Conservation (phyloP, 2,888 invertebrate species). For the Trachelus iudaicus region DNA sequence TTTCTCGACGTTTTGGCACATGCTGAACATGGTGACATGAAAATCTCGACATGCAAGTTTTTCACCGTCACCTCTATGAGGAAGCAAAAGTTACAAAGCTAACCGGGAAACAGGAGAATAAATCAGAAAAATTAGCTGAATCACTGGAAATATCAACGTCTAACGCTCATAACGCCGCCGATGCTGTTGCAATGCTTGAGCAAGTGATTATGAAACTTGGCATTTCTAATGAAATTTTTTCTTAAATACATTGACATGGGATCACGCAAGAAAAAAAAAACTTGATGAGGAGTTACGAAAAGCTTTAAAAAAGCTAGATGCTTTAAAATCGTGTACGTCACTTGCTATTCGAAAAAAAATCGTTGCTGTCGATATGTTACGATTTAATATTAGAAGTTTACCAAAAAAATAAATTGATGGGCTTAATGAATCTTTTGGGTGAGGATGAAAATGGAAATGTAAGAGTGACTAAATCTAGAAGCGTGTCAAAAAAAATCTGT, state of each 20-base stretch:
- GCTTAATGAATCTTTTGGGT: slow-evolving; percentile 11
- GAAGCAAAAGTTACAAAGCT: slow-evolving; percentile 12
- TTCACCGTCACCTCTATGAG: no score
- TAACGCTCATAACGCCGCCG: slow-evolving; percentile 24
- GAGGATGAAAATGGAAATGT: slow-evolving; percentile 23
- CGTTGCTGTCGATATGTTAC: slow-evolving; percentile 18
- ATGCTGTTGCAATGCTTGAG: slow-evolving; percentile 25
- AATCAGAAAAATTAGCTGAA: slow-evolving; percentile 20
- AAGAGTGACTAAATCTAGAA: slow-evolving; percentile 23
- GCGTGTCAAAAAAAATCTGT: slow-evolving; percentile 12
- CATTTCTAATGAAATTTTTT: slow-evolving; percentile 13
- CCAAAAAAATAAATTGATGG: slow-evolving; percentile 8
- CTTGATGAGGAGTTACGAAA: slow-evolving; percentile 17
- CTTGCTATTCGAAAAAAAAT: slow-evolving; percentile 24
- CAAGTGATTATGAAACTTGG: slow-evolving; percentile 24
- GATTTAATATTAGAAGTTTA: slow-evolving; percentile 8
- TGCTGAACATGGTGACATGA: no score
- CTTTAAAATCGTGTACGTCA: slow-evolving; percentile 19
- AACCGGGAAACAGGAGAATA: slow-evolving; percentile 17
- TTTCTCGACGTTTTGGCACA: no score
- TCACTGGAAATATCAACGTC: slow-evolving; percentile 19
- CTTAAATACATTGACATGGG: slow-evolving; percentile 3
- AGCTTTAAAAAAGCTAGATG: slow-evolving; percentile 15
- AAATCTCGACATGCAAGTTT: no score
- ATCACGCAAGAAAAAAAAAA: slow-evolving; percentile 23